Evolutionary conservation across 2,797 vertebrate species (phyloP), one percentile per base, ranked within the genome.

Genomic region (Argyrosomus regius): DNA sequence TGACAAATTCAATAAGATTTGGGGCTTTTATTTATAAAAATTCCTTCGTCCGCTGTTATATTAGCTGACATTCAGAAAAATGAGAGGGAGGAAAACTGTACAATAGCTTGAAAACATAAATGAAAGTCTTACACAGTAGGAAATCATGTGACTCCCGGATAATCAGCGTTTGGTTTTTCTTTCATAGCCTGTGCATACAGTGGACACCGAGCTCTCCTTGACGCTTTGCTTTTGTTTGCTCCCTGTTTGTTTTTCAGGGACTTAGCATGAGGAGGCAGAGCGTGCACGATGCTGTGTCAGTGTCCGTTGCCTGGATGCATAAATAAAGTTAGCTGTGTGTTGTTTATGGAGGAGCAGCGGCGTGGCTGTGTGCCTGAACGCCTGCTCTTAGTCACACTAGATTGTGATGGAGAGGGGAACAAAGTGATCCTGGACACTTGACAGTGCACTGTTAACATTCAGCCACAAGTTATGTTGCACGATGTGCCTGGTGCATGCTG

Each of bases 121-220:
- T 78, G 46, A 65, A 71, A 22, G 58, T 77, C n/a, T 75, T 75
- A 20, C 1, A 18, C 53, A 58, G 78, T 31, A 83, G 81, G 72
- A 84, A 80, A 24, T 64, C 28, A 78, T 77, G 65, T 75, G 74
- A 80, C 71, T 39, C 35, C 59, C 12, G 4, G 41, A 17, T 84
- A 69, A 81, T 87, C 71, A 52, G 17, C 84, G 78, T 92, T 87
- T 84, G 65, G 61, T 85, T 87, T 83, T 85, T 83, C 76, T 70
- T 71, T 86, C 81, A 39, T 81, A 82, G 72, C 75, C 49, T 65
- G 35, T 80, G 80, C 45, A 54, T 49, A 71, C 52, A 78, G 72
- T 18, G 20, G 69, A 84, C 70, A 39, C 31, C 1, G 52, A 53
- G 11, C 67, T 74, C 59, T 75, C 43, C 35, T 69, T 45, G 17